phyloP scores from a whole-genome alignment of 2,797 vertebrate species.

The Artibeus jamaicensis region DNA sequence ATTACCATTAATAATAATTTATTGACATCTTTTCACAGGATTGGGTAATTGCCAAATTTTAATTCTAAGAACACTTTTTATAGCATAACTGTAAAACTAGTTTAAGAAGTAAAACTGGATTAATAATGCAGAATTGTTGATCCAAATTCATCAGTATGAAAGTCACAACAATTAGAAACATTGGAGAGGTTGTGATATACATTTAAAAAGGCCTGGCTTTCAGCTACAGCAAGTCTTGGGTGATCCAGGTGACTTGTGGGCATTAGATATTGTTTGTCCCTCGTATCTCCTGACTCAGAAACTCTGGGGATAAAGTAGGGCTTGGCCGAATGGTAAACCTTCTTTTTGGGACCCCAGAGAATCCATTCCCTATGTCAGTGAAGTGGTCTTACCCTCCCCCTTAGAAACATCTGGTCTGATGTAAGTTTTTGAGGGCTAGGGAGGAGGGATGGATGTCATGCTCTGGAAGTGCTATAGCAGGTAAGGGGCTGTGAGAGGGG shows the following conservation, averaged over 20 bases:
- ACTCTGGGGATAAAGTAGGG: fast-evolving
- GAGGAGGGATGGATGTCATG: background rate
- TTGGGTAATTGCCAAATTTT: background rate
- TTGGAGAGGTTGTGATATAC: background rate
- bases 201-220: background rate
- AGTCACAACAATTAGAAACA: background rate
- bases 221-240: background rate
- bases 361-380: background rate
- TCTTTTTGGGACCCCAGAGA: background rate
- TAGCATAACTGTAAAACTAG: background rate
- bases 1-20: background rate
- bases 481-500: background rate
- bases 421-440: background rate
- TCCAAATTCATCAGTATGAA: background rate
- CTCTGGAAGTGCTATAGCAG: background rate
- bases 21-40: background rate
- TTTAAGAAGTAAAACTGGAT: background rate
- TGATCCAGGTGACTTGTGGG: background rate
- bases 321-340: background rate
- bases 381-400: background rate
- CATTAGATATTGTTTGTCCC: background rate
- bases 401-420: background rate
- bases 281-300: background rate
- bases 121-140: background rate
- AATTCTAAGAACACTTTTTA: background rate